Base-by-base conservation (phyloP, 2,113 vertebrate genomes). In the Neopipo cinnamomea region DNA sequence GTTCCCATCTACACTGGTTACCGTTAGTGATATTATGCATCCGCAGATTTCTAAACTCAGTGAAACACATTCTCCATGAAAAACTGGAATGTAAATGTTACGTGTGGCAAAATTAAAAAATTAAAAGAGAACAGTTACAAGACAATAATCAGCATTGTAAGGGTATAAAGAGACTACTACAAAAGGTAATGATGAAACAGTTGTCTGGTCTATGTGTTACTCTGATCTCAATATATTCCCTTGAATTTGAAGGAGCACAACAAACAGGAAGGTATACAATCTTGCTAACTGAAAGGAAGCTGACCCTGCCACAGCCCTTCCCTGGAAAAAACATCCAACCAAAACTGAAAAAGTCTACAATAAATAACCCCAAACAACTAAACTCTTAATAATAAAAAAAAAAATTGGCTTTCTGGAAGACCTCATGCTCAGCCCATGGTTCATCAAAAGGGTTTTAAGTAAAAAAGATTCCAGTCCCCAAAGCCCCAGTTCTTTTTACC, bases 231-330 rank as follows among this genome's bases (percentile, higher is more conserved):
- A 53, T 7, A 73, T 13, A 55, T 74, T 68, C 22, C 19, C 8
- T 65, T 35, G 28, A 66, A 28, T 89, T 58, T 67, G 14, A 58
- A 72, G 35, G 31, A 88, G 23, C 2, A 19, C 33, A 83, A 17
- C 11, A 80, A 81, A 5, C 16, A 66, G 23, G 12, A 9, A 59
- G 12, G 5, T 20, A 58, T 8, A 35, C 2, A n/a, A 3, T 27
- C 19, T 55, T 63, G 21, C 11, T 53, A 59, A 55, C 9, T 49
- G 28, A 63, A 53, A 85, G 16, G 21, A 76, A 87, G 15, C 11
- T 68, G 13, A 24, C 2, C 0, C 8, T 62, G 39, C 42, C 25
- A 52, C 12, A 62, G 17, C 6, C 8, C 5, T 23, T 2, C 4
- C 10, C 28, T 53, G 20, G 14, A 49, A 62, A 70, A 24, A 41